phyloP scores from a whole-genome alignment of 2,113 vertebrate genomes.

The Pseudorhombus dupliciocellatus region DNA sequence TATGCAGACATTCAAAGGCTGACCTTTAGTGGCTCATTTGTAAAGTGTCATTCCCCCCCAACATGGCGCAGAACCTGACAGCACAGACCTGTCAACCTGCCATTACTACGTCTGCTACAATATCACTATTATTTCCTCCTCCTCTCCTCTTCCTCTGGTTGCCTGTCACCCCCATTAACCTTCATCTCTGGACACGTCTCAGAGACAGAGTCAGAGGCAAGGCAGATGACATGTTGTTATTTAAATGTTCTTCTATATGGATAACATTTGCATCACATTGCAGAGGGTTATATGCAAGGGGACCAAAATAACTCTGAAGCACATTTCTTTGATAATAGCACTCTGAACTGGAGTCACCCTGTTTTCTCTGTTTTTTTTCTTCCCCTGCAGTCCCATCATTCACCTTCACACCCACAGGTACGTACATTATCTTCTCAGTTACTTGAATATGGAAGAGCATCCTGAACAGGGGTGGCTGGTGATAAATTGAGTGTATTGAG shows the following conservation, averaged over 20 bases:
- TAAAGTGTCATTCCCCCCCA: slow-evolving; percentile 56
- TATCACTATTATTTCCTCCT: slow-evolving; percentile 47
- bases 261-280: slow-evolving; percentile 1
- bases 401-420: slow-evolving; percentile 98
- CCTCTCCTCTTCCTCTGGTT: slow-evolving; percentile 23
- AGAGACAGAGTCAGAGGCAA: slow-evolving; percentile 25
- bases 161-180: slow-evolving; percentile 61
- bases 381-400: slow-evolving; percentile 93
- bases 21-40: slow-evolving; percentile 75
- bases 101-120: slow-evolving; percentile 42
- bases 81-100: slow-evolving; percentile 62
- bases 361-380: background rate
- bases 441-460: background rate
- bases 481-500: too few species aligned
- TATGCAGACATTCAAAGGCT: slow-evolving; percentile 69
- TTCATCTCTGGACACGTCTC: slow-evolving; percentile 61
- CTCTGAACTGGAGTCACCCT: background rate
- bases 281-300: background rate
- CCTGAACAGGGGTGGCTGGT: too few species aligned
- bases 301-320: background rate
- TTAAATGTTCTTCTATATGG: slow-evolving; percentile 31
- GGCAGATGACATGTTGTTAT: slow-evolving; percentile 38
- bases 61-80: slow-evolving; percentile 21
- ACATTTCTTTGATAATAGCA: background rate
- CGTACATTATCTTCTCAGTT: slow-evolving; percentile 20